Evolutionary conservation across 2,797 vertebrate species (phyloP).

Genomic region (Crypturellus tataupa): DNA sequence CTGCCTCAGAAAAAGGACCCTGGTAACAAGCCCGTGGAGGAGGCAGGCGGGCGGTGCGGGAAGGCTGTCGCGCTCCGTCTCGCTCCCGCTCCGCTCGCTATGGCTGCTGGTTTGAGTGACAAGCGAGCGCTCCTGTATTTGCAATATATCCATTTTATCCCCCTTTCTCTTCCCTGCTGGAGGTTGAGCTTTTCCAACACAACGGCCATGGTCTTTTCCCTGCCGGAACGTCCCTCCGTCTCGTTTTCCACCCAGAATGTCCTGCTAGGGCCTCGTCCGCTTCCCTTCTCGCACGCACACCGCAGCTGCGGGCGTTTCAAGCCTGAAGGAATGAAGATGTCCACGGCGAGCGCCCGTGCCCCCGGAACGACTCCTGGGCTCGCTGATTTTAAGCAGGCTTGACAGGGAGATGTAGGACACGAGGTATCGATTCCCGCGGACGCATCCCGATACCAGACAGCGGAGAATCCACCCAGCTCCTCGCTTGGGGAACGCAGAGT

Average conservation of each 20-base stretch:
- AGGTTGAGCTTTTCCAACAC: neutral
- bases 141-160: neutral
- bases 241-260: neutral
- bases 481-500: too few relatives aligned
- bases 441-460: fast-evolving
- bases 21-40: neutral
- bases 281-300: neutral
- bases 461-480: neutral
- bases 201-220: fast-evolving
- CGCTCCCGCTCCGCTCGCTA: neutral
- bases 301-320: neutral
- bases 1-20: neutral
- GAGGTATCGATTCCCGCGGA: neutral
- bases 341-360: too few relatives aligned
- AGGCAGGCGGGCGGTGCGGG: neutral
- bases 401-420: neutral
- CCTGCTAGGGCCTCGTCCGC: too few relatives aligned
- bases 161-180: neutral
- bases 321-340: neutral
- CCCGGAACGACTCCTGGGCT: neutral
- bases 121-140: neutral
- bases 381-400: neutral
- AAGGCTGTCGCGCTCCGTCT: neutral
- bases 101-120: fast-evolving
- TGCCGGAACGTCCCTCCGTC: neutral